Base-by-base conservation (phyloP, 2,797 vertebrate genomes). In the Arrhamphus sclerolepis region DNA sequence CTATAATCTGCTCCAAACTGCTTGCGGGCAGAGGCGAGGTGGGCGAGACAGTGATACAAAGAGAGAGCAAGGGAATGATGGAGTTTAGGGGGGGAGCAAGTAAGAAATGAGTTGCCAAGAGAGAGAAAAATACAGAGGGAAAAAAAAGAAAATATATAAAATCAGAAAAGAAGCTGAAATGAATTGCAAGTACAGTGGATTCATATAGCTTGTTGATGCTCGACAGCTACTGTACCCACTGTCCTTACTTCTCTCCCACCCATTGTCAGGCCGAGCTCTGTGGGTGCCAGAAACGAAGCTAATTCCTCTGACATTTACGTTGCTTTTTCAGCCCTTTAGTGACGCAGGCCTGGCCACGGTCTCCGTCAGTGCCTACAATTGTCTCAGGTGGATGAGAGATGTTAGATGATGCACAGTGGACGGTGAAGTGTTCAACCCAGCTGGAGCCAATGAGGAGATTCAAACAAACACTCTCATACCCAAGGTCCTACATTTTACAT, bases 291-390 rank as follows among this genome's bases (percentile, higher is more conserved):
- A 60, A 62, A 81, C 62, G 74, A 79, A 76, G 75, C 80, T 93
- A 91, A 92, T 92, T 90, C 90, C 83, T 87, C 76, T 92, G 91
- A 93, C 91, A 92, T 92, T 92, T 91, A 85, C 72, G 74, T 66
- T 81, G 83, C 72, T 86, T 85, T 83, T 80, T 70, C 77, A 72
- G 73, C 56, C 81, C 67, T 72, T 26, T 53, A 63, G 64, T 92
- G 89, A 91, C 70, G 89, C 84, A 89, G 69, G 68, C 61, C 60
- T 29, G 56, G 64, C 70, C 40, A 40, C 51, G 75, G 67, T 76
- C 71, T 53, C 63, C 47, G 64, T 81, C 58, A 72, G 76, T 63
- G 29, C 75, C 72, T 83, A 80, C 83, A 28, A 50, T 56, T 77
- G 72, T 78, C 73, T 82, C 78, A 85, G 85, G 86, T 87, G 70